A percentile compares a stretch with the other conserved stretches of the same genome.
These are phyloP conservation scores for Junonia oenone DNA, from an alignment of 2,888 invertebrate genomes.

Conservation along the genomic window DNA sequence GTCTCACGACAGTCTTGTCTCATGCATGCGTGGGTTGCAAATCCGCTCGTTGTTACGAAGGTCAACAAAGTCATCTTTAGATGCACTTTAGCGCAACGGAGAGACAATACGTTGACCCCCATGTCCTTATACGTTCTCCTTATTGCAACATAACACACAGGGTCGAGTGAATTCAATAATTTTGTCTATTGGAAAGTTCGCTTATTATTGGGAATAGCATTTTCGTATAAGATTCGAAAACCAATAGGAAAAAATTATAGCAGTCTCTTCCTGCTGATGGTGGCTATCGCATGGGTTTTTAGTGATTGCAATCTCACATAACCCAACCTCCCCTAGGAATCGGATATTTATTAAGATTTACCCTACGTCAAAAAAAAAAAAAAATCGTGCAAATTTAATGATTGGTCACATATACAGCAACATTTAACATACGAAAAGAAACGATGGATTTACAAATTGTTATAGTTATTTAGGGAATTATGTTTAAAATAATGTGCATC, in stretches of 20 bases:
- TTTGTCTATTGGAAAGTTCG: slow-evolving; percentile 21
- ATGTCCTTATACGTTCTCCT: slow-evolving; percentile 35
- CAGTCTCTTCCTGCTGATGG: no score
- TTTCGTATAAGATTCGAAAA: background rate
- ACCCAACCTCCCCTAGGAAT: no score
- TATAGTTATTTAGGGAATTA: no score
- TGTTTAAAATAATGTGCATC: no score
- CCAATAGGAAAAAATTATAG: background rate
- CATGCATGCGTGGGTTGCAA: slow-evolving; percentile 12
- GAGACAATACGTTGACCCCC: slow-evolving; percentile 44
- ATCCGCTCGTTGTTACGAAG: slow-evolving; percentile 32
- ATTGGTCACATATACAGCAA: no score
- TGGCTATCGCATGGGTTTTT: no score
- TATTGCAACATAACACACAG: slow-evolving; percentile 32
- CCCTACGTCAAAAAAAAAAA: no score
- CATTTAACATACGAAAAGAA: no score
- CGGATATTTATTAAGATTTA: no score
- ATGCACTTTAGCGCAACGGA: slow-evolving; percentile 39
- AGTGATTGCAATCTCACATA: no score
- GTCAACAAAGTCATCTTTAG: slow-evolving; percentile 44
- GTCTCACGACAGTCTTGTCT: slow-evolving; percentile 10
- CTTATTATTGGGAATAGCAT: background rate
- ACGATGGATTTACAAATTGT: no score
- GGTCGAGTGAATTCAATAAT: slow-evolving; percentile 19
- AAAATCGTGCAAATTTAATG: no score